A percentile compares a stretch with the other conserved stretches of the same genome.
Evolutionary conservation across 2,888 invertebrate species (phyloP).

Genomic region (Sicus ferrugineus): DNA sequence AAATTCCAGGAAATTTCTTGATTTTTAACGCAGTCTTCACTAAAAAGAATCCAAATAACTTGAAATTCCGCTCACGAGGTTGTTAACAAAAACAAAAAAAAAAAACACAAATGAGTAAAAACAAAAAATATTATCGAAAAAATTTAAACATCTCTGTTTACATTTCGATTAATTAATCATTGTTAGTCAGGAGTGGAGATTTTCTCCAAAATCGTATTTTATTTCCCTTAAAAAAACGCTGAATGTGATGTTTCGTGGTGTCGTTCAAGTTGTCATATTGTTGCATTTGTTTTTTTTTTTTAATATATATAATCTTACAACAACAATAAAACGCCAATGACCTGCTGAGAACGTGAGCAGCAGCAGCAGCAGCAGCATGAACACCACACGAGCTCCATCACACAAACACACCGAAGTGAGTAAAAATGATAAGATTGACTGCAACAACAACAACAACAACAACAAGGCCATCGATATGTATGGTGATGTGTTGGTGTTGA

Average conservation of each 20-base stretch:
- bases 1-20: constrained; percentile 17
- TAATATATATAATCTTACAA: not conserved
- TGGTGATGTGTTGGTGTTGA: too few species aligned
- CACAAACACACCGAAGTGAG: not conserved
- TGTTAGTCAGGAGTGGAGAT: constrained; percentile 1
- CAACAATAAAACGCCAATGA: constrained; percentile 20
- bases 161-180: constrained; percentile 22
- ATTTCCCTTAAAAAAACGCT: constrained; percentile 5
- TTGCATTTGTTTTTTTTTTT: not conserved
- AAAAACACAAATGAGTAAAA: not conserved
- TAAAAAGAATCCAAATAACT: not conserved
- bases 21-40: constrained; percentile 10
- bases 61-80: too few species aligned
- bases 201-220: not conserved
- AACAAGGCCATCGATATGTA: not conserved
- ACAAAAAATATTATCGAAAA: not conserved
- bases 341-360: constrained; percentile 19
- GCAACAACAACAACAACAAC: constrained; percentile 1
- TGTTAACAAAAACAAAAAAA: not conserved
- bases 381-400: too few species aligned
- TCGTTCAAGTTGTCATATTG: not conserved
- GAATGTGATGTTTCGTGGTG: not conserved
- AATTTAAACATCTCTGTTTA: not conserved
- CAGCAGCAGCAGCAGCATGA: not conserved
- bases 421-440: too few species aligned